phyloP scores from a whole-genome alignment of 2,113 vertebrate species.

The Scophthalmus maximus region DNA sequence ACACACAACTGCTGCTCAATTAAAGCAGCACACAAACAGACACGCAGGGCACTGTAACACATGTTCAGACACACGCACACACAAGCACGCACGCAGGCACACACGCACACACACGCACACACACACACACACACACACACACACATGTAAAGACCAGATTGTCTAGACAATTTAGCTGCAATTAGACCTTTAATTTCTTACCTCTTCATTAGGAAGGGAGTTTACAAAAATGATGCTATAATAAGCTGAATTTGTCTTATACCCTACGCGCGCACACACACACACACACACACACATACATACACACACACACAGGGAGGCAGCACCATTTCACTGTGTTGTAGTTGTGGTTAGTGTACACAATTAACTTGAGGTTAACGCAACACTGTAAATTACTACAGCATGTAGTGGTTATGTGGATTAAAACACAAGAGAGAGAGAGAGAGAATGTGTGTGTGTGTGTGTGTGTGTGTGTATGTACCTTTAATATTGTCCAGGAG shows the following conservation, averaged over 20 bases:
- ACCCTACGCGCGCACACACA: neutral
- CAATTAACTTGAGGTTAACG: slow-evolving; percentile 65
- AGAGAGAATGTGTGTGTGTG: slow-evolving; percentile 11
- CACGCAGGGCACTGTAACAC: slow-evolving; percentile 37
- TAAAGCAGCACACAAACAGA: slow-evolving; percentile 49
- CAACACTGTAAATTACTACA: slow-evolving; percentile 69
- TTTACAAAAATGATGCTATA: slow-evolving; percentile 24
- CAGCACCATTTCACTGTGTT: slow-evolving; percentile 32
- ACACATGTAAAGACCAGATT: neutral
- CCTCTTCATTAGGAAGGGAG: slow-evolving; percentile 29
- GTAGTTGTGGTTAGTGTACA: slow-evolving; percentile 33
- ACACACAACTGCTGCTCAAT: slow-evolving; percentile 71
- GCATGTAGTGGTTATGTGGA: slow-evolving; percentile 55
- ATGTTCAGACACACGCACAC: slow-evolving; percentile 14
- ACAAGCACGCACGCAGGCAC: slow-evolving; percentile 39
- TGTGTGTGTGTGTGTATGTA: neutral
- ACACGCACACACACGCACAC: slow-evolving; percentile 33
- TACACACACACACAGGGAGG: slow-evolving; percentile 31
- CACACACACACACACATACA: neutral
- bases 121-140: slow-evolving; percentile 7
- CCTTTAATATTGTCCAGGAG: no score
- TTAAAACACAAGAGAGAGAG: slow-evolving; percentile 30
- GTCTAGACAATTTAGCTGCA: slow-evolving; percentile 16
- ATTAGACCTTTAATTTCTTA: slow-evolving; percentile 16
- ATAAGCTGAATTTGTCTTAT: slow-evolving; percentile 31